Conservation (phyloP, 2,113 vertebrate species). For the Anas platyrhynchos region DNA sequence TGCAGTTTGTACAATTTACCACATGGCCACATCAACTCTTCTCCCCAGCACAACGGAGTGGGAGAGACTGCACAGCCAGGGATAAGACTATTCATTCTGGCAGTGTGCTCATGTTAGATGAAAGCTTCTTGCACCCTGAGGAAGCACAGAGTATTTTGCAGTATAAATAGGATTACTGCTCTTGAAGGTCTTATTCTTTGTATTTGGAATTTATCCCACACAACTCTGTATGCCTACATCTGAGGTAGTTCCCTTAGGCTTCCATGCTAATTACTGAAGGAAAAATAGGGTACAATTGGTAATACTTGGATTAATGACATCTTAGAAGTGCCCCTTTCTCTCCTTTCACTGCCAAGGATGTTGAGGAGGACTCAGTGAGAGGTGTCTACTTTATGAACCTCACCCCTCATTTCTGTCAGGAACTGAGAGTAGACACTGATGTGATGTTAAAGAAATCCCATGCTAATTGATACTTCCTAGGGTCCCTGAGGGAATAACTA, state of each 20-base stretch:
- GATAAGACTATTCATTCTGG: neutral
- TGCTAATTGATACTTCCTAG: neutral
- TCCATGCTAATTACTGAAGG: neutral
- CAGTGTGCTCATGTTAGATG: neutral
- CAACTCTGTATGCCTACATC: neutral
- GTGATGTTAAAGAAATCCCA: neutral
- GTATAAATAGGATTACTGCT: constrained; percentile 26
- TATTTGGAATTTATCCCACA: neutral
- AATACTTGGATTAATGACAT: neutral
- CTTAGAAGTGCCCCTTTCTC: neutral
- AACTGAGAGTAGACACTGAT: neutral
- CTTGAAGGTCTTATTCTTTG: neutral
- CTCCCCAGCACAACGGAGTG: neutral
- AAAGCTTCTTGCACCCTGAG: neutral
- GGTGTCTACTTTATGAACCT: neutral
- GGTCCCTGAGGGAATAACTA: neutral
- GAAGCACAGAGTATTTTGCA: neutral
- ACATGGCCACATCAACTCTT: neutral
- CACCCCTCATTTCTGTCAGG: neutral
- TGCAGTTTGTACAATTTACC: neutral
- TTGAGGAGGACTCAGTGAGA: neutral
- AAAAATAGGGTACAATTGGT: neutral
- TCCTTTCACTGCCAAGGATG: neutral
- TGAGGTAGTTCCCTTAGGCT: neutral
- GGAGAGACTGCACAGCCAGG: neutral